phyloP scores from a whole-genome alignment of 2,888 invertebrate species.

The Resseliella maxima region DNA sequence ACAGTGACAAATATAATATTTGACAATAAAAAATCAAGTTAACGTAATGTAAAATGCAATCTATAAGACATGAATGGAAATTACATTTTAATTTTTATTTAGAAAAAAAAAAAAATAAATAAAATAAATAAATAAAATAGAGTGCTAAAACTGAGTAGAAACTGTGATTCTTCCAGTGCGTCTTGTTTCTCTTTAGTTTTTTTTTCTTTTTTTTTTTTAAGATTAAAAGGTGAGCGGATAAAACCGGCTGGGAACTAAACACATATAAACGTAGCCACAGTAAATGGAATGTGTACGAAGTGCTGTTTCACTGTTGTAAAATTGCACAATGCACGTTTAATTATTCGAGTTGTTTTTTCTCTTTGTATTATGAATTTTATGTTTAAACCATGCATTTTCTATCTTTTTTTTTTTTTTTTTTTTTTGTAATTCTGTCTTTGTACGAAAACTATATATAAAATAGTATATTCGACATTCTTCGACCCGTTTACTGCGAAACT shows the following conservation, averaged over 20 bases:
- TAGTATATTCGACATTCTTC: background rate
- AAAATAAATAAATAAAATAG: background rate
- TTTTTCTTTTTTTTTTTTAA: background rate
- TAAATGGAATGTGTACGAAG: conserved; percentile 21
- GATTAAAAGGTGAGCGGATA: conserved; percentile 55
- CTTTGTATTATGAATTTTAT: conserved; percentile 35
- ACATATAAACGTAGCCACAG: background rate
- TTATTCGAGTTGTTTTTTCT: conserved; percentile 22
- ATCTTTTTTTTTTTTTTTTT: background rate
- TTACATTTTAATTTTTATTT: too few relatives aligned
- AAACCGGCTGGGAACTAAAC: conserved; percentile 30
- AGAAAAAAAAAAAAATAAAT: background rate
- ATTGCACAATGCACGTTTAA: conserved; percentile 55
- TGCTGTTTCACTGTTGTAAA: conserved; percentile 45
- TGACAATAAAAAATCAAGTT: background rate
- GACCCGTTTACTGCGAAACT: background rate
- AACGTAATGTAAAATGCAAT: background rate
- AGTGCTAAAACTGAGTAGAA: background rate
- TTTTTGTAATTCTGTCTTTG: background rate
- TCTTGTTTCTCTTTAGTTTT: background rate
- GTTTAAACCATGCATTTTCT: conserved; percentile 16
- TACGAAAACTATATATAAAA: conserved; percentile 5
- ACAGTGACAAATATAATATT: background rate
- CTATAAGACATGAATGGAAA: conserved; percentile 11
- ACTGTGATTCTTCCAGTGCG: background rate